Evolutionary conservation across 2,888 invertebrate genomes (phyloP).

Genomic region (Ochropleura plecta): DNA sequence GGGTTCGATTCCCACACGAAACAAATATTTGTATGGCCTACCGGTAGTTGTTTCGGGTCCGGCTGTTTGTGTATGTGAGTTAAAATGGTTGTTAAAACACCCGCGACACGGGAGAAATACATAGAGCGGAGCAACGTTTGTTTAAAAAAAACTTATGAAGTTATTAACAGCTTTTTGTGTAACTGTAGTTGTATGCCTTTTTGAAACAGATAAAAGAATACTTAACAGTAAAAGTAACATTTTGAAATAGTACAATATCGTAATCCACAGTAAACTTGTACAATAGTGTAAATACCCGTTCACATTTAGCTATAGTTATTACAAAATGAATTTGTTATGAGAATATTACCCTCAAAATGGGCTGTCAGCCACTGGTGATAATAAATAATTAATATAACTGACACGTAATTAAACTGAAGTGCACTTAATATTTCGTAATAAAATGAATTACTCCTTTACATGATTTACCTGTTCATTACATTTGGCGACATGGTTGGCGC

Average conservation of each 20-base stretch:
- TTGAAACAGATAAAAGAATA: too few species aligned
- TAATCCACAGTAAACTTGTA: not conserved
- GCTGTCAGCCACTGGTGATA: not conserved
- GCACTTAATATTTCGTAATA: conserved; percentile 5
- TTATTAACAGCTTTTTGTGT: too few species aligned
- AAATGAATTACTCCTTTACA: conserved; percentile 14
- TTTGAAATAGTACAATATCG: not conserved
- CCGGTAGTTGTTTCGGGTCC: too few species aligned
- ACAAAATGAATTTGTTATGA: not conserved
- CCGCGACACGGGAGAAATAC: too few species aligned
- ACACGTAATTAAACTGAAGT: conserved; percentile 31
- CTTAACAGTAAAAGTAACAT: too few species aligned
- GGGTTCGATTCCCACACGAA: too few species aligned
- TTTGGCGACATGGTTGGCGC: not conserved
- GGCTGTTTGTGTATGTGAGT: too few species aligned
- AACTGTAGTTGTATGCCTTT: too few species aligned
- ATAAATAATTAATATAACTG: conserved; percentile 23
- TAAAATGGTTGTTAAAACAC: too few species aligned
- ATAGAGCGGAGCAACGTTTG: too few species aligned
- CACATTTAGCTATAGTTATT: not conserved
- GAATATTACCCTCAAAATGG: not conserved
- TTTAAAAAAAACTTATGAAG: too few species aligned
- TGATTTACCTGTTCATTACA: conserved; percentile 18
- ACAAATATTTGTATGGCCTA: too few species aligned
- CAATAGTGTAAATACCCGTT: not conserved